Base-by-base conservation (phyloP, 2,797 vertebrate genomes). In the Microctenopoma lineatum region DNA sequence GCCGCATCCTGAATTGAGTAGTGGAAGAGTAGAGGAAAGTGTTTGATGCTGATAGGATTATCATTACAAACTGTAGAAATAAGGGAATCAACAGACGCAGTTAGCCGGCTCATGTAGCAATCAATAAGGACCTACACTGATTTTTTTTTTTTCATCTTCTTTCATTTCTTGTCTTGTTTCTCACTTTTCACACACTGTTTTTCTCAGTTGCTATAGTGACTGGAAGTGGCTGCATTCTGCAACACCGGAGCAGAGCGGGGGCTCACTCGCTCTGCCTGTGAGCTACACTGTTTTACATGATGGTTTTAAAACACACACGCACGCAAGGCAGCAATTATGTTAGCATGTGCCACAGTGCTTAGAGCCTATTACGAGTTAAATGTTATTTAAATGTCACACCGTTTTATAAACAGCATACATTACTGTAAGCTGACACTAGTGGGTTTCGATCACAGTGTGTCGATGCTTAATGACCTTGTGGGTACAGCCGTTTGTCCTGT, bases 171-270 rank as follows among this genome's bases (percentile, higher is more conserved):
- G 32, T 73, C 59, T 57, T 63, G 45, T 47, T 65, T 78, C 66
- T 59, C 51, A 72, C 71, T 60, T 75, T 63, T 73, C 46, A 34
- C 83, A 54, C 75, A 70, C 63, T 72, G 75, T 69, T 83, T 86
- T 78, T 68, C 81, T 86, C 10, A 62, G 94, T 94, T 94, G 92
- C 90, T 85, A 94, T 94, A 83, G 93, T 81, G 84, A 95, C 29
- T 46, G 77, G 85, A 92, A 91, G 92, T 90, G 87, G 85, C 82
- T 86, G 81, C 76, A 73, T 85, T 92, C 73, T 90, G 86, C 89
- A 79, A 82, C 70, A 77, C 38, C 66, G 71, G 63, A 84, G 77
- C 70, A 64, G 74, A 83, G 76, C 34, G 44, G 72, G 36, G 77
- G 80, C 65, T 59, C 4, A 18, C 66, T 84, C 74, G 12, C 38